A percentile compares a stretch with the other conserved stretches of the same genome.
These are phyloP conservation scores for Cassiopea andromeda DNA, from an alignment of 30 jellyfish, hydroid and myxozoan species.

Conservation along the genomic window DNA sequence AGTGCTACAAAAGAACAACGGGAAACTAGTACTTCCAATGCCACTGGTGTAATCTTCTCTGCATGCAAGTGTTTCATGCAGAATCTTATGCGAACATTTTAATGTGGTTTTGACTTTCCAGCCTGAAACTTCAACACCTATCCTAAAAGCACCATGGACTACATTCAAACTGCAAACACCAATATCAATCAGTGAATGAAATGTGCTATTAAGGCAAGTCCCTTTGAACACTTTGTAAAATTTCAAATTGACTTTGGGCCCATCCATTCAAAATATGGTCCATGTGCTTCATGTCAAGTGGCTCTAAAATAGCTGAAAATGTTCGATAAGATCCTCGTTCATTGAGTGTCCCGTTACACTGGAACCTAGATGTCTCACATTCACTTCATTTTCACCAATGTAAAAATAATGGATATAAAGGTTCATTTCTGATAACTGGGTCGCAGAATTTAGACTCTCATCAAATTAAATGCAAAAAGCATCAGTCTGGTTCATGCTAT, in stretches of 20 bases:
- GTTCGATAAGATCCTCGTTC: not conserved
- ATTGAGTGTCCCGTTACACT: not conserved
- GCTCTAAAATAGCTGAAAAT: not conserved
- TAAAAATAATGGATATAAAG: not conserved
- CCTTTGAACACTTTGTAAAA: not conserved
- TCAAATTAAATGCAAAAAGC: not conserved
- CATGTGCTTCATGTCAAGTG: not conserved
- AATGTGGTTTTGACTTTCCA: not conserved
- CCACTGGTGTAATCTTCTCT: not conserved
- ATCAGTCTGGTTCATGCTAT: not conserved
- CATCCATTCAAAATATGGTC: not conserved
- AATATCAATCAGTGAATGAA: not conserved
- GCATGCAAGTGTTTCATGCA: not conserved
- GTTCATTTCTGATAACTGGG: not conserved
- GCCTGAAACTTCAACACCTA: not conserved
- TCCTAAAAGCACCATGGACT: not conserved
- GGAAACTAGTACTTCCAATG: not conserved
- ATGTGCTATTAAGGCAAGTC: not conserved
- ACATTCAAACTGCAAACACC: not conserved
- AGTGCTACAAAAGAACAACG: not conserved
- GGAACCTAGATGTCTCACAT: not conserved
- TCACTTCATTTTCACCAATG: not conserved
- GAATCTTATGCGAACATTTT: not conserved
- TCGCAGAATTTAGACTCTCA: not conserved
- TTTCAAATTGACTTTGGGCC: not conserved